Evolutionary conservation across 2,113 vertebrate genomes (phyloP).

Genomic region (Mungos mungo): DNA sequence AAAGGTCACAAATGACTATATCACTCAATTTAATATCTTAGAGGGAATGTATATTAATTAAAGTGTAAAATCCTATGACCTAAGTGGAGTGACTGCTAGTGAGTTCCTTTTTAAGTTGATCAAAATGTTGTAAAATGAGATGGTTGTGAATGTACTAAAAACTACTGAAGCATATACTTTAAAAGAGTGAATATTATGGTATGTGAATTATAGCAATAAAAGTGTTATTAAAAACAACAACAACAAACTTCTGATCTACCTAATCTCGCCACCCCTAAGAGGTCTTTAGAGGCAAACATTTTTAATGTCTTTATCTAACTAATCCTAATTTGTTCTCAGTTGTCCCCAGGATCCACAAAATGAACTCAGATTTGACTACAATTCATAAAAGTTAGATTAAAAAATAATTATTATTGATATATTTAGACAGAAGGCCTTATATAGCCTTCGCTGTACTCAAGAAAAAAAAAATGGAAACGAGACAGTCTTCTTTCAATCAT

Average conservation of each 20-base stretch:
- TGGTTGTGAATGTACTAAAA: background rate
- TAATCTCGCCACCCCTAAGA: background rate
- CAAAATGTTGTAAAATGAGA: slow-evolving; percentile 29
- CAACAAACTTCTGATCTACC: background rate
- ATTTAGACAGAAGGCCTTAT: background rate
- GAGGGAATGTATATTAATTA: background rate
- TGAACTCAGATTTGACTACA: background rate
- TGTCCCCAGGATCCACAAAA: background rate
- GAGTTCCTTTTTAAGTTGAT: background rate
- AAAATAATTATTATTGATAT: background rate
- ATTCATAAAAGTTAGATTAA: background rate
- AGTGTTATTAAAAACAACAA: background rate
- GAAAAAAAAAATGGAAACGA: background rate
- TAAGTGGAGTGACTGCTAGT: background rate
- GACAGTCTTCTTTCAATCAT: background rate
- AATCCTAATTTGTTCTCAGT: background rate
- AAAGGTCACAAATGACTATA: background rate
- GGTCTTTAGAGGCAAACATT: background rate
- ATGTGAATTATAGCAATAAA: background rate
- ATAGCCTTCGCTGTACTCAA: background rate
- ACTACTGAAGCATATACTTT: background rate
- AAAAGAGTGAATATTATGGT: background rate
- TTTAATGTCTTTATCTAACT: background rate
- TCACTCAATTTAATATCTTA: background rate
- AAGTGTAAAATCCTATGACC: background rate